Conservation (phyloP, 2,797 vertebrate species). For the Melanotaenia parkinsoni region DNA sequence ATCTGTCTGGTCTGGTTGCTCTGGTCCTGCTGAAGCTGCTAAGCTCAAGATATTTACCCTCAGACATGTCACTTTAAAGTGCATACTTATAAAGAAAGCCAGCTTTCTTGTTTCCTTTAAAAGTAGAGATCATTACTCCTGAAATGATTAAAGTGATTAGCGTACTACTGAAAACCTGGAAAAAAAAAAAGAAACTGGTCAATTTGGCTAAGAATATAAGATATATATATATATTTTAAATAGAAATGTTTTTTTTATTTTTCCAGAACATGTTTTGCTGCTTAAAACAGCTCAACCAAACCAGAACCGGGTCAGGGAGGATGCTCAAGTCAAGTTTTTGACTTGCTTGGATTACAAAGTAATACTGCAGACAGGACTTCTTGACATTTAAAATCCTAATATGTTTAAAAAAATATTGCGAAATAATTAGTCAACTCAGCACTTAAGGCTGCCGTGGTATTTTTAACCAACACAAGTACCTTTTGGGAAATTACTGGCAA, state of each 20-base stretch:
- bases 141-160: conserved; percentile 2
- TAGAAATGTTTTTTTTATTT: neutral
- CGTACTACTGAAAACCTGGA: conserved; percentile 9
- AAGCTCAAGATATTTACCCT: conserved; percentile 3
- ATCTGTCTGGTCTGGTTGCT: conserved; percentile 7
- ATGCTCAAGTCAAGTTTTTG: neutral
- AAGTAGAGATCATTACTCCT: neutral
- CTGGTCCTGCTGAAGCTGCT: conserved; percentile 23
- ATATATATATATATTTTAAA: neutral
- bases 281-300: conserved; percentile 47
- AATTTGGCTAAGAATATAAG: neutral
- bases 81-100: conserved; percentile 8
- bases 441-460: conserved; percentile 4
- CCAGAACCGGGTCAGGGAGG: conserved; percentile 31
- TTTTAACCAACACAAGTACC: conserved; percentile 4
- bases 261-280: conserved; percentile 15
- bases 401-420: neutral
- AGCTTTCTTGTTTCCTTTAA: conserved; percentile 11
- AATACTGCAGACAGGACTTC: neutral
- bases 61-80: conserved; percentile 11
- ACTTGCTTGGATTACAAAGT: neutral
- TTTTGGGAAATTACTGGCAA: conserved; percentile 11
- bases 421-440: neutral
- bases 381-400: neutral
- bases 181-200: neutral